Percentiles rank a stretch among this genome's conserved stretches.
These are phyloP conservation scores for Zalophus californianus DNA, from an alignment of 2,797 vertebrate species.

Conservation along the genomic window DNA sequence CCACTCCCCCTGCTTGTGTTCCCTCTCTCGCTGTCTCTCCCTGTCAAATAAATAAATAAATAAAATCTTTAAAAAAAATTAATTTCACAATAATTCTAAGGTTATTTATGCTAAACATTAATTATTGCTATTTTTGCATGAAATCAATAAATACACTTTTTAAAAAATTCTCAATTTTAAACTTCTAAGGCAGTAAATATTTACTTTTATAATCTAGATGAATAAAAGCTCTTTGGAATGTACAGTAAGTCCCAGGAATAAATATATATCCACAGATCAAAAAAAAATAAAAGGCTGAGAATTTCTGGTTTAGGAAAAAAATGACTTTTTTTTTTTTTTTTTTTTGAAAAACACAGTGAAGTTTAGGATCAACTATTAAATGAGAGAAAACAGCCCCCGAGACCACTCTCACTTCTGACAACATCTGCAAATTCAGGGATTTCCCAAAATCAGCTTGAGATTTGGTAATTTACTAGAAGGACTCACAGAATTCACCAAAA, in stretches of 20 bases:
- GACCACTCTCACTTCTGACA: background rate
- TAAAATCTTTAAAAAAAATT: background rate
- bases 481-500: background rate
- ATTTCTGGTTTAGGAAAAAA: background rate
- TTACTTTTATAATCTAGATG: background rate
- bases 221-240: background rate
- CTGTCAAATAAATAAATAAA: too few relatives aligned
- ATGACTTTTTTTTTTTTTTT: background rate
- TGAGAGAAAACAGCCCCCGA: background rate
- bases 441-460: background rate
- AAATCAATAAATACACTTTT: background rate
- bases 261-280: background rate
- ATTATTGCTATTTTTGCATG: background rate
- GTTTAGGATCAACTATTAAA: background rate
- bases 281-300: background rate
- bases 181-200: background rate
- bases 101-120: background rate
- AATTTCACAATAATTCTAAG: background rate
- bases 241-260: background rate
- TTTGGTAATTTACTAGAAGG: background rate
- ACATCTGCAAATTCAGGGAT: background rate
- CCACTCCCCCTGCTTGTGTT: too few relatives aligned
- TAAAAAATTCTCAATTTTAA: background rate
- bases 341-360: background rate
- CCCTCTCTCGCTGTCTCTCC: too few relatives aligned